A percentile compares a stretch with the other conserved stretches of the same genome.
phyloP scores from a whole-genome alignment of 2,888 invertebrate species.

The Drosophila meridiana region DNA sequence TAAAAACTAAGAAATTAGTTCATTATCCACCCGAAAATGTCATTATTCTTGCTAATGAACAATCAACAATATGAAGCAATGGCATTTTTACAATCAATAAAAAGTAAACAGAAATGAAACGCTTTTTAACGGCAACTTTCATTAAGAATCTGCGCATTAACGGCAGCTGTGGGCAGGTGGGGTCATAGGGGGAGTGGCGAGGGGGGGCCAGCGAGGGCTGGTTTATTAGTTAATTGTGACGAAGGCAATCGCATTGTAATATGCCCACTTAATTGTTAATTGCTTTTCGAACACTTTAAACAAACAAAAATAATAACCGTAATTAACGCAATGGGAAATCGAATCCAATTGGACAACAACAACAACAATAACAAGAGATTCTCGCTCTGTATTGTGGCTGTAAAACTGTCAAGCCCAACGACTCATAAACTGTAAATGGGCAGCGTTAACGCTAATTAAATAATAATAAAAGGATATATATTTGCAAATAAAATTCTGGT shows the following conservation, averaged over 20 bases:
- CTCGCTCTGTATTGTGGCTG: slow-evolving; percentile 44
- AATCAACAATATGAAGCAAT: slow-evolving; percentile 1
- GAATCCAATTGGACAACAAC: slow-evolving; percentile 23
- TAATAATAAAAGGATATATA: slow-evolving; percentile 62
- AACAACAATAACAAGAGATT: slow-evolving; percentile 24
- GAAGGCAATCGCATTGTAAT: slow-evolving; percentile 70
- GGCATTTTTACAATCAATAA: slow-evolving; percentile 46
- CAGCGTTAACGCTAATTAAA: slow-evolving; percentile 59
- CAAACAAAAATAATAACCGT: slow-evolving; percentile 66
- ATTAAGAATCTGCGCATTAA: slow-evolving; percentile 64
- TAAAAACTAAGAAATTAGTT: neutral
- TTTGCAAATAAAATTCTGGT: slow-evolving; percentile 44
- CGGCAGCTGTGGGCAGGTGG: slow-evolving; percentile 2
- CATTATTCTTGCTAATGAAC: neutral
- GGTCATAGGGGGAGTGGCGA: neutral
- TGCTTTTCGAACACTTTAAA: slow-evolving; percentile 75
- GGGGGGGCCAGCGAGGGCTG: slow-evolving; percentile 7
- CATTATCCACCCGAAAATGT: slow-evolving; percentile 5
- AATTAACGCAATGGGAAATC: slow-evolving; percentile 61
- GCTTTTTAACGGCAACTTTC: slow-evolving; percentile 67
- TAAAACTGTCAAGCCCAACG: slow-evolving; percentile 65
- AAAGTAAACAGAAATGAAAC: slow-evolving; percentile 35
- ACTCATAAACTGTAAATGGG: slow-evolving; percentile 54
- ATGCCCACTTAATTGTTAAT: slow-evolving; percentile 75
- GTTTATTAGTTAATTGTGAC: slow-evolving; percentile 76